phyloP scores from a whole-genome alignment of 2,888 invertebrate species.

The Chrysodeixis includens region DNA sequence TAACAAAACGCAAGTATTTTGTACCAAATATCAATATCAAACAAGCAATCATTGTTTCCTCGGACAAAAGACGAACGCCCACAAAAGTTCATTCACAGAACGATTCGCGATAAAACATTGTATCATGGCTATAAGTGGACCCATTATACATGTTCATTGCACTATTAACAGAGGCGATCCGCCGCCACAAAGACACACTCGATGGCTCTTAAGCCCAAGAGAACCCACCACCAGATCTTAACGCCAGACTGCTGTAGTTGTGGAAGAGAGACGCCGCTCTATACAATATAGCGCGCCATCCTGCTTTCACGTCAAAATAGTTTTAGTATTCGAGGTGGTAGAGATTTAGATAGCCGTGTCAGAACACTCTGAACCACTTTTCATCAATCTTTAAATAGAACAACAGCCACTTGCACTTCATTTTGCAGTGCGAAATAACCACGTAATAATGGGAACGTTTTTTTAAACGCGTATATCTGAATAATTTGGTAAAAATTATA shows the following conservation, averaged over 20 bases:
- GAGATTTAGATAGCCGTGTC: conserved; percentile 37
- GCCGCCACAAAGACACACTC: conserved; percentile 57
- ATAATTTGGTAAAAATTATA: too few species aligned
- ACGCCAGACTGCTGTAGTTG: too few species aligned
- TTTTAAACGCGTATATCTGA: too few species aligned
- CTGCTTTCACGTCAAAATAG: too few species aligned
- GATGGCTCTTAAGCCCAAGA: conserved; percentile 34
- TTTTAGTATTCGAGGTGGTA: too few species aligned
- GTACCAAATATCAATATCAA: too few species aligned
- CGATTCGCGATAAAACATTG: background rate
- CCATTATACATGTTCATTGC: conserved; percentile 11
- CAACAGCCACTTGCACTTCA: conserved; percentile 33
- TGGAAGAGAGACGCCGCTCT: conserved; percentile 1
- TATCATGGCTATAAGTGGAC: background rate
- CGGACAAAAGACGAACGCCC: too few species aligned
- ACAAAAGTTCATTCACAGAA: background rate
- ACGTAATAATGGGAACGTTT: background rate
- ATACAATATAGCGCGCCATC: too few species aligned
- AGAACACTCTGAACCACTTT: conserved; percentile 42
- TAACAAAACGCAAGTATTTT: too few species aligned
- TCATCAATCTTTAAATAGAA: conserved; percentile 41
- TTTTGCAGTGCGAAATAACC: background rate
- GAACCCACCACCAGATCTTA: too few species aligned
- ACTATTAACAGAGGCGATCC: conserved; percentile 33
- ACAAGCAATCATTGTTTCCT: too few species aligned